Evolutionary conservation across 2,113 vertebrate species (phyloP).

Genomic region (Acanthochromis polyacanthus): DNA sequence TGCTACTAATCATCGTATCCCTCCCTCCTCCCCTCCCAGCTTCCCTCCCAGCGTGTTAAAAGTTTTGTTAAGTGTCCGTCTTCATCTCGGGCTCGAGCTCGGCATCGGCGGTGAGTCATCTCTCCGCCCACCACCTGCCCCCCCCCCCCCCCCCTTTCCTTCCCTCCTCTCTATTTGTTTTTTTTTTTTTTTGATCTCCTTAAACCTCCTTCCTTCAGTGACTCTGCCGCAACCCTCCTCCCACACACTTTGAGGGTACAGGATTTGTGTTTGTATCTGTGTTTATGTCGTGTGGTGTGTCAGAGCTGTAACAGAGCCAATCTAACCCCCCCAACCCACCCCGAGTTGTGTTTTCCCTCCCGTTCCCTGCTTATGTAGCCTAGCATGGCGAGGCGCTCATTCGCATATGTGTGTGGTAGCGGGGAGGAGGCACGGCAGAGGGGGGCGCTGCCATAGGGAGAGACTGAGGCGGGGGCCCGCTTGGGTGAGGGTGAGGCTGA

Average conservation of each 20-base stretch:
- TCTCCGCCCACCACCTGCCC: slow-evolving; percentile 43
- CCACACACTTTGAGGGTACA: slow-evolving; percentile 33
- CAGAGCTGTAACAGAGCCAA: slow-evolving; percentile 42
- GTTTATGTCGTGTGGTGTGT: slow-evolving; percentile 39
- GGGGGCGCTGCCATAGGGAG: slow-evolving; percentile 77
- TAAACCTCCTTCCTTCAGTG: slow-evolving; percentile 35
- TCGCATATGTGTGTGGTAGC: slow-evolving; percentile 89
- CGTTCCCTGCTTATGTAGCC: slow-evolving; percentile 30
- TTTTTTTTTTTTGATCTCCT: slow-evolving; percentile 57
- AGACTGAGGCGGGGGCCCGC: slow-evolving; percentile 73
- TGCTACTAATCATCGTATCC: slow-evolving; percentile 41
- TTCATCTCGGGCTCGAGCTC: slow-evolving; percentile 51
- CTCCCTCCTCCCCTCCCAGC: slow-evolving; percentile 14
- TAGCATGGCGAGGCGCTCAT: slow-evolving; percentile 95
- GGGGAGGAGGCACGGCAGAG: slow-evolving; percentile 87
- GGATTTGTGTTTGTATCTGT: slow-evolving; percentile 53
- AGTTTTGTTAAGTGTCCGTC: slow-evolving; percentile 59
- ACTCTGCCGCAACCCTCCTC: slow-evolving; percentile 38
- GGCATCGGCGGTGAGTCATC: slow-evolving; percentile 62
- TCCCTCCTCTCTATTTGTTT: slow-evolving; percentile 23
- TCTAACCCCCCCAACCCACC: not conserved
- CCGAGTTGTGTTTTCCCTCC: slow-evolving; percentile 26
- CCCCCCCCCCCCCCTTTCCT: slow-evolving; percentile 17
- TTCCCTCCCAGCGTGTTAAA: slow-evolving; percentile 44
- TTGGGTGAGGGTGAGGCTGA: slow-evolving; percentile 67